Base-by-base conservation (phyloP, 2,888 invertebrate species). In the Synergus japonicus region DNA sequence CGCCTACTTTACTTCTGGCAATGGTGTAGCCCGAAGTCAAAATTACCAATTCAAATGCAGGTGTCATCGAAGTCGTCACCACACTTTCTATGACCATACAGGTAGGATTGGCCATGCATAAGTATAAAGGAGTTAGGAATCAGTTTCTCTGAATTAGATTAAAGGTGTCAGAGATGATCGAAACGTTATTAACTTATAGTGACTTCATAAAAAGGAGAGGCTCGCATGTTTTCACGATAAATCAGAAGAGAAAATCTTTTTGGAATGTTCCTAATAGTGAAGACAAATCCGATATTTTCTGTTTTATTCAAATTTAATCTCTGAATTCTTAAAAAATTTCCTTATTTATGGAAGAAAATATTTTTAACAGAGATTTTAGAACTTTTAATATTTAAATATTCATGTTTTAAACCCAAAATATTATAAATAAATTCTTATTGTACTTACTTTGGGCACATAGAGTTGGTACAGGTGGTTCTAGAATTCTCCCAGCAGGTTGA, bases 381-480 rank as follows among this genome's bases (percentile, higher is more conserved):
- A 44, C 7, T 10, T 44, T 44, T 10, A 44, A 44, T 44, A 10
- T 44, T 44, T 10, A 44, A 10, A 44, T 10, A 10, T 44, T 44
- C 44, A 2, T 15, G 13, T 15, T 46, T 46, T 5, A 37, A 5
- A 37, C 4, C 13, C 46, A 46, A 46, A 49, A 15, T 49, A 46
- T 46, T 3, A 4, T 12, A 46, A 4, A 46, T 46, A 46, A 46
- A 12, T 4, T 7, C 2, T 46, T 46, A 46, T 13, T 12, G 13
- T 46, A 88, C 90, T 96, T 93, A 96, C 97, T 94, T 91, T 96
- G 95, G 18, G 96, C 95, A 88, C 97, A 97, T 66, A 95, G 93
- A 37, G 94, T 93, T 18, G 97, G 96, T 81, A 96, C 94, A 4
- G 97, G 97, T 13, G 96, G 95, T 91, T 97, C 97, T 87, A 97